Conservation (phyloP, 2,113 vertebrate genomes). For the Ranitomeya imitator region DNA sequence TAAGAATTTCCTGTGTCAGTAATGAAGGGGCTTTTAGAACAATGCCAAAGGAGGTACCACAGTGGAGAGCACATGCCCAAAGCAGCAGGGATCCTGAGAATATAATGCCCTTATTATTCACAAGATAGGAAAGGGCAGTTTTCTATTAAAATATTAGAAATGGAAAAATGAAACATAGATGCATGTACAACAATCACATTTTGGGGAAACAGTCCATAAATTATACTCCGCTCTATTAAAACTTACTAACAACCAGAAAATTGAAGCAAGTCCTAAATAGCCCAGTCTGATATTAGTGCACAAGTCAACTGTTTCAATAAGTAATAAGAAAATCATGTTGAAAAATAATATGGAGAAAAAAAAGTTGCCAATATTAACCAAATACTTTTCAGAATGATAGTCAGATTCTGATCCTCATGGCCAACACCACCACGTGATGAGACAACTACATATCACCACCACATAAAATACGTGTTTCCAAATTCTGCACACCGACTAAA, state of each 20-base stretch:
- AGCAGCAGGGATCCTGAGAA: background rate
- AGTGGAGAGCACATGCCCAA: background rate
- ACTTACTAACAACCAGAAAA: background rate
- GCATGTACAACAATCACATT: background rate
- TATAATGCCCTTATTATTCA: background rate
- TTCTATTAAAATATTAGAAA: background rate
- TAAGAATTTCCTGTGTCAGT: background rate
- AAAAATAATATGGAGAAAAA: too few relatives aligned
- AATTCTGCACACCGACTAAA: too few relatives aligned
- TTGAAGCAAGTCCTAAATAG: background rate
- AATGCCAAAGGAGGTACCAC: background rate
- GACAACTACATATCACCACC: background rate
- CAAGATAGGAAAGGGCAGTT: background rate
- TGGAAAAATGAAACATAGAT: background rate
- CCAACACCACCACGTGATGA: background rate
- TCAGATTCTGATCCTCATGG: background rate
- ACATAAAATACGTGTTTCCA: too few relatives aligned
- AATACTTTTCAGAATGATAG: background rate
- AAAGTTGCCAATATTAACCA: too few relatives aligned
- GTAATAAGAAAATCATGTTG: too few relatives aligned
- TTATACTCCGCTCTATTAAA: background rate
- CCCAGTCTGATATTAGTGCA: background rate
- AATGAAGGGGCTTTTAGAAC: background rate
- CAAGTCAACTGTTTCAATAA: too few relatives aligned
- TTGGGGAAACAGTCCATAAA: background rate